Percentiles rank a stretch among this genome's conserved stretches.
Conservation (phyloP, 2,113 vertebrate species). For the Tachuris rubrigastra region DNA sequence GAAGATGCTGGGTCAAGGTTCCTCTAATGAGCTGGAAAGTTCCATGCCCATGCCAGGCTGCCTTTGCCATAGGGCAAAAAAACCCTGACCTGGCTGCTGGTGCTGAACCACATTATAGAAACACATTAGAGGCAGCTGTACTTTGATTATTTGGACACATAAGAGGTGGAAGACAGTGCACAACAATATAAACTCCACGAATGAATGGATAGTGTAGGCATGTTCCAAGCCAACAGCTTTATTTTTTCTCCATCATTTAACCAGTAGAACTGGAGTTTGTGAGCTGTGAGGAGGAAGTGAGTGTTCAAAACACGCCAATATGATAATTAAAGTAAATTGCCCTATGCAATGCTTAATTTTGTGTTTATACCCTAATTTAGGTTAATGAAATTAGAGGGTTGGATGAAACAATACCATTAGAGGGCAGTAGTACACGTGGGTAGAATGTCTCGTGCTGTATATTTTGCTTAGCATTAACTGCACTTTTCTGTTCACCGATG, state of each 20-base stretch:
- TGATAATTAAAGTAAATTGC: not conserved
- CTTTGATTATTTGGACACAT: not conserved
- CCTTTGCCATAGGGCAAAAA: not conserved
- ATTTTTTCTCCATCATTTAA: not conserved
- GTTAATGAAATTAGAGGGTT: not conserved
- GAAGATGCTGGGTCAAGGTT: not conserved
- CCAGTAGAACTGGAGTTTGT: not conserved
- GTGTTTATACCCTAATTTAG: not conserved
- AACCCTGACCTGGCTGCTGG: not conserved
- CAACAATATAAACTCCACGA: not conserved
- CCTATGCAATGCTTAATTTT: not conserved
- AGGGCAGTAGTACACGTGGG: constrained; percentile 23
- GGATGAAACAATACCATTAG: constrained; percentile 11
- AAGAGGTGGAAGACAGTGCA: not conserved
- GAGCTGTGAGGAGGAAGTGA: not conserved
- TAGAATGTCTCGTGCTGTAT: not conserved
- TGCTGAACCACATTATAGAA: not conserved
- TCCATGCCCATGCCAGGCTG: not conserved
- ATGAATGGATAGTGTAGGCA: too few species aligned
- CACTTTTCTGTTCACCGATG: not conserved
- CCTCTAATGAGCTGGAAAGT: not conserved
- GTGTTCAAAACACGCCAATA: not conserved
- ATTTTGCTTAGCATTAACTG: not conserved
- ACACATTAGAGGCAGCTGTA: not conserved
- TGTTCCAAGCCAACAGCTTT: not conserved